Conservation (phyloP, 2,113 vertebrate genomes). For the Atrichornis clamosus region DNA sequence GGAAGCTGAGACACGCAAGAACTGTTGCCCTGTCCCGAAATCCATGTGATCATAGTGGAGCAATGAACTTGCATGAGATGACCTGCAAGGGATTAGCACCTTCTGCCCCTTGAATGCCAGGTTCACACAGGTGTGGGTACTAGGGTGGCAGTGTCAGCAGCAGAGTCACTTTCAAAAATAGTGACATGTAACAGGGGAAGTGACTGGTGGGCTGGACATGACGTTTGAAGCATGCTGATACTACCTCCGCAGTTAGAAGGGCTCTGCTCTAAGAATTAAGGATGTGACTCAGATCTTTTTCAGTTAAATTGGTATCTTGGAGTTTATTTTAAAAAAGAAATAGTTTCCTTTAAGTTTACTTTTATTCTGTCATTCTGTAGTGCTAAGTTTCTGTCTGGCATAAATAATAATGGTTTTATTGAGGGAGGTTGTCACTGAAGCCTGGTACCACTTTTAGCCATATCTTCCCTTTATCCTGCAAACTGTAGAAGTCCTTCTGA, state of each 20-base stretch:
- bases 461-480: neutral
- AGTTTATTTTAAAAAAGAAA: accelerated
- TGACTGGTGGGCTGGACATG: accelerated
- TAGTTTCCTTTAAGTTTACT: neutral
- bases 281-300: neutral
- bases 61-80: neutral
- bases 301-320: neutral
- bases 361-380: neutral
- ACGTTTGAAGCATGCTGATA: neutral
- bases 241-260: neutral
- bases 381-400: neutral
- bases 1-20: neutral
- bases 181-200: neutral
- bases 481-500: neutral
- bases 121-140: neutral
- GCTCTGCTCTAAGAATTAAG: neutral
- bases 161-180: neutral
- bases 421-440: neutral
- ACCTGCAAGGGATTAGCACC: neutral
- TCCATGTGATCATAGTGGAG: neutral
- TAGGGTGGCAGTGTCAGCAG: neutral
- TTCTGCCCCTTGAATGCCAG: neutral
- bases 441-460: neutral
- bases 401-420: neutral
- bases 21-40: neutral